These are phyloP conservation scores for Haliclona indistincta DNA, from an alignment of 37 sponge, comb jelly and placozoan genomes.

Conservation along the genomic window DNA sequence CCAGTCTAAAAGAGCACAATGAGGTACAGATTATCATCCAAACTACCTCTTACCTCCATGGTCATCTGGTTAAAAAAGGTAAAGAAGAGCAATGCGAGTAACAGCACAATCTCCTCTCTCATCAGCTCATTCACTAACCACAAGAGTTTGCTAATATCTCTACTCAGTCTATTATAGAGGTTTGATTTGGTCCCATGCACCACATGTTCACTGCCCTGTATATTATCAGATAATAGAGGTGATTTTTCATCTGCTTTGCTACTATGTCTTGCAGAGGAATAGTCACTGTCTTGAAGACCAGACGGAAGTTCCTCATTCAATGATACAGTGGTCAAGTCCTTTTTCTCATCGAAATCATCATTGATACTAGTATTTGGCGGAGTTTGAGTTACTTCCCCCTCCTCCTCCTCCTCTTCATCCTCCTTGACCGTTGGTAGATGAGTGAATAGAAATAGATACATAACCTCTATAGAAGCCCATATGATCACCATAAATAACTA, in stretches of 20 bases:
- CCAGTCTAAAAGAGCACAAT: constrained; percentile 40
- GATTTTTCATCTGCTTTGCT: no score
- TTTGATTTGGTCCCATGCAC: neutral
- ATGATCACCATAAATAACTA: constrained; percentile 71
- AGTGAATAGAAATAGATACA: constrained; percentile 67
- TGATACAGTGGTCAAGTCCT: neutral
- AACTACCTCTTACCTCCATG: constrained; percentile 58
- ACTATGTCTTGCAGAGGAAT: no score
- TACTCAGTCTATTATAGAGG: no score
- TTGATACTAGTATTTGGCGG: neutral
- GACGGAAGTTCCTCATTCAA: no score
- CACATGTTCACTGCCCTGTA: neutral
- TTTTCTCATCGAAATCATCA: no score
- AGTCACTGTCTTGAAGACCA: no score
- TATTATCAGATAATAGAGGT: no score
- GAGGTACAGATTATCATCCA: neutral
- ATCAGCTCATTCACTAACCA: constrained; percentile 34
- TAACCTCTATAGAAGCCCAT: constrained; percentile 60
- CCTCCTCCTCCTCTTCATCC: neutral
- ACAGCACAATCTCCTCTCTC: constrained; percentile 69
- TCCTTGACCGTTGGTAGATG: constrained; percentile 35
- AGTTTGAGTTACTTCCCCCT: neutral
- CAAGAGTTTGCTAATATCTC: neutral
- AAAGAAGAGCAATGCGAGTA: constrained; percentile 65
- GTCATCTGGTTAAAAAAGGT: constrained; percentile 78